Evolutionary conservation across 1,140 invertebrate species (phyloP), one percentile per base, ranked within the genome.

Genomic region (Bombus haemorrhoidalis): DNA sequence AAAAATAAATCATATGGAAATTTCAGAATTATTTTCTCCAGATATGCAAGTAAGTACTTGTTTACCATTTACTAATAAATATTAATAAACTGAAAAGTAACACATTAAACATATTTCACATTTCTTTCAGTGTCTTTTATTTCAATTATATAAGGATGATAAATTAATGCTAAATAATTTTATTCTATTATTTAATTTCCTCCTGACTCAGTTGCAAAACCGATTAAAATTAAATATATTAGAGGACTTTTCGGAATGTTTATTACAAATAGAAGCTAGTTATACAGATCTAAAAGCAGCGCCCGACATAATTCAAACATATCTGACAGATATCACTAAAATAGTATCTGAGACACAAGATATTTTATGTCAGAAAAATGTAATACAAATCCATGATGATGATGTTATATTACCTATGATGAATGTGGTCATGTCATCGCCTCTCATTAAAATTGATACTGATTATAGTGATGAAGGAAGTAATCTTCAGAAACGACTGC

Each of bases 341-440:
- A 43, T 81, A 22, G 75, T 62, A 77, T 75, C 15, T 43, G 39
- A 85, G 32, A 69, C 66, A 34, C 76, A 83, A 72, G 64, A 39
- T 81, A 32, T 75, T 62, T 76, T 81, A 37, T 78, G 73, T 53
- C 1, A 43, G 15, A 89, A 80, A n/a, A 81, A 72, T 83, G 13
- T 43, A 25, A 39, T 34, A 6, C 37, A 73, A 12, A 62, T 59
- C n/a, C 78, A 83, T 43, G 64, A 83, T 25, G 81, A 86, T 62
- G 34, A 76, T 72, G 32, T 53, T 53, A 53, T 71, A 34, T 64
- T 81, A 53, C 57, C 81, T 28, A 73, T 81, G 39, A 80, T 90
- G 73, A 78, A 91, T 75, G 77, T 94, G 37, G 86, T 94, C 25
- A 91, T 92, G 86, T 85, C 89, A 1, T 94, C 93, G 1, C 93